A percentile compares a stretch with the other conserved stretches of the same genome.
Conservation (phyloP, 2,113 vertebrate species). For the Falco punctatus region DNA sequence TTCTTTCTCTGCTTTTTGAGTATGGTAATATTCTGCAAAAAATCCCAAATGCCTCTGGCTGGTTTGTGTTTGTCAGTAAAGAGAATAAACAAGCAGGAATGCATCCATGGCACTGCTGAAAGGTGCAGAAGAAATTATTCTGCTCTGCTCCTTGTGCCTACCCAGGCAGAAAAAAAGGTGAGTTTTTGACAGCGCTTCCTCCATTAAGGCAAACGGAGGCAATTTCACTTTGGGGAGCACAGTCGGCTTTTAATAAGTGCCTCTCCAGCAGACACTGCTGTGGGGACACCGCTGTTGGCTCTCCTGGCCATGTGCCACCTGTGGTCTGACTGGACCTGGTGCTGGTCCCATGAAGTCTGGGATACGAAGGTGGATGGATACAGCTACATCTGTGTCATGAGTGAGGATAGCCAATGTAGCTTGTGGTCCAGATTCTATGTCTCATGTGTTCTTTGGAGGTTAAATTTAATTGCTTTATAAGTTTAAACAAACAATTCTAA, state of each 20-base stretch:
- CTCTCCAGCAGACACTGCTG: neutral
- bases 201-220: neutral
- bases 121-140: neutral
- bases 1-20: neutral
- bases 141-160: neutral
- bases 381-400: neutral
- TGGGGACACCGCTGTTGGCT: neutral
- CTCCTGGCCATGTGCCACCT: accelerated
- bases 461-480: neutral
- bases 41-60: neutral
- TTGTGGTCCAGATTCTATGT: neutral
- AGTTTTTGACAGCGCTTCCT: neutral
- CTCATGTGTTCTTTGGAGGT: neutral
- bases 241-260: accelerated
- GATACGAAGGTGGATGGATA: neutral
- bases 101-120: neutral
- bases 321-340: neutral
- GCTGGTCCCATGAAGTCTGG: too few relatives aligned
- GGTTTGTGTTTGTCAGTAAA: neutral
- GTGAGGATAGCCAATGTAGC: too few relatives aligned
- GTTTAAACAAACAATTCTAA: neutral
- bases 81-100: neutral
- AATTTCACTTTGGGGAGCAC: neutral
- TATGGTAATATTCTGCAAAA: neutral
- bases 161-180: neutral